phyloP scores from a whole-genome alignment of 2,888 invertebrate genomes.

The Cataglyphis albicans region DNA sequence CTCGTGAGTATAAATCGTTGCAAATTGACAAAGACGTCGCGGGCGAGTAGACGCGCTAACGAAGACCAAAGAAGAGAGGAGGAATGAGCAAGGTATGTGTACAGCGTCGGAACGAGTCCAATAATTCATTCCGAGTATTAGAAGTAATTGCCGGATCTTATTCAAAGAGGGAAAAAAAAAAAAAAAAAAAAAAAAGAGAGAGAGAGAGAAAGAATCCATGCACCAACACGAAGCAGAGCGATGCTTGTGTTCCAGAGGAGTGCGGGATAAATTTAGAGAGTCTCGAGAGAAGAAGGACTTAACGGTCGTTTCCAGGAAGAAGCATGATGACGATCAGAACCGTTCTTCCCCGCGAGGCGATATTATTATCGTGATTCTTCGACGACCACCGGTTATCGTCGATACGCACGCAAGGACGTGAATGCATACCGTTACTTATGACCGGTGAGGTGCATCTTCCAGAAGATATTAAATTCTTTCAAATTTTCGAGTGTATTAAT shows the following conservation, averaged over 20 bases:
- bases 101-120: conserved; percentile 67
- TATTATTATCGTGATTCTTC: conserved; percentile 67
- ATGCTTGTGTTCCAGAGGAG: conserved; percentile 57
- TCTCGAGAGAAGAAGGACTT: conserved; percentile 66
- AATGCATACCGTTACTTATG: conserved; percentile 13
- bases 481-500: neutral
- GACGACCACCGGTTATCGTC: conserved; percentile 50
- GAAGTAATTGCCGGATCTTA: conserved; percentile 76
- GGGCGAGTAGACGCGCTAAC: conserved; percentile 30
- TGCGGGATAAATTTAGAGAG: conserved; percentile 73
- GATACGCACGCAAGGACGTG: conserved; percentile 65
- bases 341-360: conserved; percentile 59
- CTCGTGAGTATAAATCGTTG: conserved; percentile 7
- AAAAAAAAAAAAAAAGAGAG: neutral
- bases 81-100: neutral
- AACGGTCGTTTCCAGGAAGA: conserved; percentile 70
- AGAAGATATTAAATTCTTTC: neutral
- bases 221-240: conserved; percentile 40
- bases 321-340: conserved; percentile 51
- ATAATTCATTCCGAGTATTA: conserved; percentile 78
- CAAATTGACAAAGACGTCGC: conserved; percentile 37
- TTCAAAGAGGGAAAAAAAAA: conserved; percentile 29
- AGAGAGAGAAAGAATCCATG: neutral
- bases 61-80: conserved; percentile 9
- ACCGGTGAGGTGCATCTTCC: neutral